Evolutionary conservation across 2,113 vertebrate genomes (phyloP), one percentile per base, ranked within the genome.

Genomic region (Callipepla squamata): DNA sequence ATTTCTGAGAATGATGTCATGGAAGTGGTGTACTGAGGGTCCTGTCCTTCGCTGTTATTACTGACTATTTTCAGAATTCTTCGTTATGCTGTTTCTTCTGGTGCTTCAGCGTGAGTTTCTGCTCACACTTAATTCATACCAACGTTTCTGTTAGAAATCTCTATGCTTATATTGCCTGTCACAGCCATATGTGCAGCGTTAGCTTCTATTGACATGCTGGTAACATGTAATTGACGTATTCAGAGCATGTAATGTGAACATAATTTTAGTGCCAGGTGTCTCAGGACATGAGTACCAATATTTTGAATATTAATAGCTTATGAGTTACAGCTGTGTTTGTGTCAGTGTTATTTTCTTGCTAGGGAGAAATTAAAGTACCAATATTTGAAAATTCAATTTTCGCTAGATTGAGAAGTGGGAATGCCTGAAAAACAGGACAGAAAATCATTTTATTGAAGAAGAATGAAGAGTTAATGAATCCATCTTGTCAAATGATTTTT

Each of bases 401-500:
- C 80, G 45, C 32, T 51, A 61, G 21, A 48, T 25, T 58, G 55
- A 83, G 42, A 76, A 25, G 42, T 59, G 42, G 63, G 51, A 86
- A 68, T 65, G 61, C n/a, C 55, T 92, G 61, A 76, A 74, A 94
- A 93, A 79, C n/a, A 78, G 47, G 61, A 68, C 16, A 23, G 77
- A 45, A 89, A 92, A 84, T 93, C 18, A 36, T 81, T 92, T 70
- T 73, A 68, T 44, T 83, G 45, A 72, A 65, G 57, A 70, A 55
- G 69, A 78, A 65, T 21, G 57, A 86, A 55, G 48, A 90, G 58
- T 92, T 95, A 86, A 90, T 84, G 26, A 81, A 79, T 81, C 69
- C 45, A 18, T 72, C 92, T 78, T 90, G 66, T 92, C 91, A 94
- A 95, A 93, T 73, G 9, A 80, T 68, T 90, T 86, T 94, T 79